Conservation (phyloP, 1,140 invertebrate species). For the Aphelenchoides besseyi region DNA sequence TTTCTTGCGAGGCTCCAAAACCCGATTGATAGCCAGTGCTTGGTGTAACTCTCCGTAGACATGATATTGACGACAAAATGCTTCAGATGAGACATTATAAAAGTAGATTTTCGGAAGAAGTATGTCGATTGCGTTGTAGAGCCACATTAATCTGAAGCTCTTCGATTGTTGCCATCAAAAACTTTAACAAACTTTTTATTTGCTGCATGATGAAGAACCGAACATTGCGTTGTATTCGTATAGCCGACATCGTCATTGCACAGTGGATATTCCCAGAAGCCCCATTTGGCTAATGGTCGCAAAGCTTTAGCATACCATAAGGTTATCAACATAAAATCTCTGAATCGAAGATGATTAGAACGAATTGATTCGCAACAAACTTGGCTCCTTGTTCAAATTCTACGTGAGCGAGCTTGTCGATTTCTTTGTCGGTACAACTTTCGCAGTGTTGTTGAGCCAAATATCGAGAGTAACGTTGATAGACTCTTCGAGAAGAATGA, state of each 20-base stretch:
- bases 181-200: not conserved
- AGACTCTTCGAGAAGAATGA: slow-evolving; percentile 66
- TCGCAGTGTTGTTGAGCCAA: slow-evolving; percentile 7
- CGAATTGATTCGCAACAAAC: slow-evolving; percentile 55
- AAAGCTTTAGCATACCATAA: slow-evolving; percentile 69
- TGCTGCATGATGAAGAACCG: not conserved
- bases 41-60: slow-evolving; percentile 36
- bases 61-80: slow-evolving; percentile 16
- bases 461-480: slow-evolving; percentile 29
- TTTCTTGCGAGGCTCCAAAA: slow-evolving; percentile 19
- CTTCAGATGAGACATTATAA: slow-evolving; percentile 19
- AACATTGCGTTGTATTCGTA: slow-evolving; percentile 28
- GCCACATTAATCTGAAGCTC: slow-evolving; percentile 31
- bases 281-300: slow-evolving; percentile 72
- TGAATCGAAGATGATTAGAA: slow-evolving; percentile 65
- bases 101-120: slow-evolving; percentile 48
- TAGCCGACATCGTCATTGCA: slow-evolving; percentile 32
- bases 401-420: not conserved
- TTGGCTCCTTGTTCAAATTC: not conserved
- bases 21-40: slow-evolving; percentile 26
- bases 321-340: slow-evolving; percentile 71
- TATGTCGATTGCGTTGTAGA: slow-evolving; percentile 33
- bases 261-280: slow-evolving; percentile 69
- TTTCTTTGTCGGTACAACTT: not conserved
- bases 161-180: slow-evolving; percentile 11